Percentiles rank a stretch among this genome's conserved stretches.
Conservation (phyloP, 2,113 vertebrate genomes). For the Perca fluviatilis region DNA sequence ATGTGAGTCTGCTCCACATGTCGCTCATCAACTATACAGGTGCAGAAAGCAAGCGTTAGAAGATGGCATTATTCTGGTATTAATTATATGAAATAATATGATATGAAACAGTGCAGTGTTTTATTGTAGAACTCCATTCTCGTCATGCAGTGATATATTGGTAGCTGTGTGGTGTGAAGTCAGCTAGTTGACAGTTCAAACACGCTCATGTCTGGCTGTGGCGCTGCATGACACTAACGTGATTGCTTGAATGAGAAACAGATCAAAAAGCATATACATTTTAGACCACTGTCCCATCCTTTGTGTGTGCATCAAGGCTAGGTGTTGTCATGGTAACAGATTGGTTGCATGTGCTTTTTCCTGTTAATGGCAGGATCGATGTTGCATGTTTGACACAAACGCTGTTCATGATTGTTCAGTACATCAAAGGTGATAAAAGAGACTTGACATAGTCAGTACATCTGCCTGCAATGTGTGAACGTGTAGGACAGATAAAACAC, state of each 20-base stretch:
- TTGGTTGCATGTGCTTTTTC: conserved; percentile 32
- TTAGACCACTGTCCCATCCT: conserved; percentile 45
- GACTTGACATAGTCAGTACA: conserved; percentile 23
- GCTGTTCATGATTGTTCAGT: conserved; percentile 50
- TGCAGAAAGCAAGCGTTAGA: conserved; percentile 23
- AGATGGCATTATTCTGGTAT: conserved; percentile 23
- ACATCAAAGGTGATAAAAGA: conserved; percentile 58
- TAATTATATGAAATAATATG: conserved; percentile 36
- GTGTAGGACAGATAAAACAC: conserved; percentile 16
- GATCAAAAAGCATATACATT: conserved; percentile 71
- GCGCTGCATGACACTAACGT: conserved; percentile 64
- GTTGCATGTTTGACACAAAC: conserved; percentile 56
- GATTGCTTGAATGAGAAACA: conserved; percentile 60
- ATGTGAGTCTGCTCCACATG: conserved; percentile 56
- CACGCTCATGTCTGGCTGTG: conserved; percentile 51
- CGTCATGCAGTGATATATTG: conserved; percentile 10
- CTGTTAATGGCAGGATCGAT: conserved; percentile 70
- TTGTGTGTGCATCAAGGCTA: conserved; percentile 20
- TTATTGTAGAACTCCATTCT: conserved; percentile 19
- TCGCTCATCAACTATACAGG: conserved; percentile 33
- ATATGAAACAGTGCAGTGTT: conserved; percentile 48
- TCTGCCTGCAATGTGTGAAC: conserved; percentile 39
- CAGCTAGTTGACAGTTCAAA: conserved; percentile 57
- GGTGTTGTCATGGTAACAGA: conserved; percentile 72
- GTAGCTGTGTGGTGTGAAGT: conserved; percentile 25